Conservation (phyloP, 2,888 invertebrate species). For the Ichneumon xanthorius region DNA sequence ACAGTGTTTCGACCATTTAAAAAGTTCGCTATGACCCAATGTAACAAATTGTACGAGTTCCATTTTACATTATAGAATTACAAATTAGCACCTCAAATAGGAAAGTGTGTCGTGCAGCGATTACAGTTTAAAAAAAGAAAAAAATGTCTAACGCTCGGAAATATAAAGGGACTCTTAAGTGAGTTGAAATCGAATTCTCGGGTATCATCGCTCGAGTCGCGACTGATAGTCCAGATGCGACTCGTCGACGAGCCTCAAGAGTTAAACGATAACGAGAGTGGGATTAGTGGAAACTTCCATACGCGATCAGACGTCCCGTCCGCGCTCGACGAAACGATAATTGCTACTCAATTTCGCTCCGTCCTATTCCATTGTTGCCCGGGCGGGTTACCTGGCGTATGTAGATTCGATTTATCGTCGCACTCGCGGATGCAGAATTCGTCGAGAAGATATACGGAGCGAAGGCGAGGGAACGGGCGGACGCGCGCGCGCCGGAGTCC, state of each 20-base stretch:
- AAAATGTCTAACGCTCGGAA: background rate
- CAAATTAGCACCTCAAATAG: background rate
- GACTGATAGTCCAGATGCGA: background rate
- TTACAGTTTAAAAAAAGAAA: background rate
- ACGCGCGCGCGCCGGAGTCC: background rate
- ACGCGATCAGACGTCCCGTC: background rate
- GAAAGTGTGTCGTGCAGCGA: background rate
- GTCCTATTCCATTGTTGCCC: constrained; percentile 22
- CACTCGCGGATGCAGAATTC: background rate
- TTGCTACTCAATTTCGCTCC: constrained; percentile 34
- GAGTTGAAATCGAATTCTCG: background rate
- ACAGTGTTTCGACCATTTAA: too few species aligned
- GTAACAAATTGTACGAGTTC: too few species aligned
- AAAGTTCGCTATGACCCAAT: too few species aligned
- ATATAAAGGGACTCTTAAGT: background rate
- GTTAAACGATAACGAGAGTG: background rate
- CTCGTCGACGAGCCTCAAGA: background rate
- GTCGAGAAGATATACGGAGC: constrained; percentile 3
- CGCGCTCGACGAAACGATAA: constrained; percentile 5
- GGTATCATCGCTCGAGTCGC: background rate
- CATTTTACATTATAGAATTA: background rate
- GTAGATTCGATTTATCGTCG: constrained; percentile 22
- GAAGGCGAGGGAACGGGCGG: constrained; percentile 1
- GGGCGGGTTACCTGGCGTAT: background rate
- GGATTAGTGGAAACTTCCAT: constrained; percentile 25